Percentiles rank a stretch among this genome's conserved stretches.
Conservation (phyloP, 2,113 vertebrate species). For the Nansenia antarctica region DNA sequence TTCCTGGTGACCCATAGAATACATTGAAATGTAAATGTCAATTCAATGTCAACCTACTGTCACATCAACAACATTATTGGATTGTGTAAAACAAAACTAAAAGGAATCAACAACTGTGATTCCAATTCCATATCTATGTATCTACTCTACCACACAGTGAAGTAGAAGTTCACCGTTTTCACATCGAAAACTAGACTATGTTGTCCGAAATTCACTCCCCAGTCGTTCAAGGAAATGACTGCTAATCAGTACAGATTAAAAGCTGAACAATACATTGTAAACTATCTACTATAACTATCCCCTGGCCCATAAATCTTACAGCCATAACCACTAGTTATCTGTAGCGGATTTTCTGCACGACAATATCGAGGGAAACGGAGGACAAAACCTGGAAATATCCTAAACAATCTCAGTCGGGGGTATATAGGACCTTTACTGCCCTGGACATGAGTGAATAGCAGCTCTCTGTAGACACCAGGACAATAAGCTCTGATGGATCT, state of each 20-base stretch:
- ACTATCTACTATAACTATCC: constrained; percentile 16
- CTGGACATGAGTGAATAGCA: constrained; percentile 20
- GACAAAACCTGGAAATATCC: constrained; percentile 55
- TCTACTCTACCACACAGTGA: not conserved
- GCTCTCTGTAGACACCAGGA: not conserved
- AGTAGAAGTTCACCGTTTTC: not conserved
- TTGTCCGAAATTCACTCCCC: constrained; percentile 4
- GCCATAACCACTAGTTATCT: not conserved
- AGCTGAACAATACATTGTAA: constrained; percentile 30
- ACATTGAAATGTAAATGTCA: no score
- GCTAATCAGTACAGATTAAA: constrained; percentile 34
- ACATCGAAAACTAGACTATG: not conserved
- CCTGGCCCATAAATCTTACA: constrained; percentile 20
- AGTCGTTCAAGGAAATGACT: constrained; percentile 27
- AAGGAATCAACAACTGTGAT: no score
- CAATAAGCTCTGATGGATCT: constrained; percentile 21
- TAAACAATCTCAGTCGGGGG: constrained; percentile 28
- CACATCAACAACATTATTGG: no score
- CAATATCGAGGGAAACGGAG: constrained; percentile 33
- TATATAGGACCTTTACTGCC: constrained; percentile 24
- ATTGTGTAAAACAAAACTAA: no score
- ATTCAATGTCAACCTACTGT: no score
- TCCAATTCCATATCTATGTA: constrained; percentile 8
- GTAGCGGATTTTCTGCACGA: constrained; percentile 22
- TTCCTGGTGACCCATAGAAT: no score